These are phyloP conservation scores for Drosophila prolongata DNA, from an alignment of 2,888 invertebrate genomes.

Conservation along the genomic window DNA sequence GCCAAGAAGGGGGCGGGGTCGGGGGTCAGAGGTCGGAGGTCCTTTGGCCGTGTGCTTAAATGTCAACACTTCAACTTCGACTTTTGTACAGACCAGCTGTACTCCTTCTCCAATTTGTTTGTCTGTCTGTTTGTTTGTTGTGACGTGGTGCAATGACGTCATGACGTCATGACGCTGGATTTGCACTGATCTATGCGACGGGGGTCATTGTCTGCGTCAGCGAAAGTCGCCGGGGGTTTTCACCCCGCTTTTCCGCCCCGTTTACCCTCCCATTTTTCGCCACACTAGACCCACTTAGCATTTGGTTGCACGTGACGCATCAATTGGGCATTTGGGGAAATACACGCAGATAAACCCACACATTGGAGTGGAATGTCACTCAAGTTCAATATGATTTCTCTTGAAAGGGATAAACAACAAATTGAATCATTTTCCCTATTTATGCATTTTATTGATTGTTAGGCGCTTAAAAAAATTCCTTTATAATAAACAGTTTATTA, in stretches of 20 bases:
- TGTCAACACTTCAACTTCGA: constrained; percentile 78
- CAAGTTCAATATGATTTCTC: background rate
- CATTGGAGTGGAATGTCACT: background rate
- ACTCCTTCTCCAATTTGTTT: constrained; percentile 3
- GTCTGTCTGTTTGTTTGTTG: constrained; percentile 35
- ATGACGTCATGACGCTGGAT: constrained; percentile 15
- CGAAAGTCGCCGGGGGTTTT: constrained; percentile 16
- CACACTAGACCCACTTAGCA: constrained; percentile 38
- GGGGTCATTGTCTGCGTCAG: constrained; percentile 72
- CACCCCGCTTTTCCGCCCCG: constrained; percentile 3
- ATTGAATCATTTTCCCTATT: background rate
- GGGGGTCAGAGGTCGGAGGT: background rate
- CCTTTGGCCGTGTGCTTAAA: constrained; percentile 56
- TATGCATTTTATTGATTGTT: background rate
- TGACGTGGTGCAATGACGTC: constrained; percentile 70
- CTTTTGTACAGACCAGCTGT: constrained; percentile 53
- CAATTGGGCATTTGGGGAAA: constrained; percentile 52
- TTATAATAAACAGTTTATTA: too few relatives aligned
- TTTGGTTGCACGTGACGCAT: constrained; percentile 68
- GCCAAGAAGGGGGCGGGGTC: constrained; percentile 6
- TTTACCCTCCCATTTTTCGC: background rate
- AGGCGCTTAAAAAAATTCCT: too few relatives aligned
- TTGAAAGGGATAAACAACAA: background rate
- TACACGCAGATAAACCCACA: constrained; percentile 2
- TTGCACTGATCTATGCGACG: constrained; percentile 57